Conservation (phyloP, 2,888 invertebrate genomes). For the Calameuta idolon region DNA sequence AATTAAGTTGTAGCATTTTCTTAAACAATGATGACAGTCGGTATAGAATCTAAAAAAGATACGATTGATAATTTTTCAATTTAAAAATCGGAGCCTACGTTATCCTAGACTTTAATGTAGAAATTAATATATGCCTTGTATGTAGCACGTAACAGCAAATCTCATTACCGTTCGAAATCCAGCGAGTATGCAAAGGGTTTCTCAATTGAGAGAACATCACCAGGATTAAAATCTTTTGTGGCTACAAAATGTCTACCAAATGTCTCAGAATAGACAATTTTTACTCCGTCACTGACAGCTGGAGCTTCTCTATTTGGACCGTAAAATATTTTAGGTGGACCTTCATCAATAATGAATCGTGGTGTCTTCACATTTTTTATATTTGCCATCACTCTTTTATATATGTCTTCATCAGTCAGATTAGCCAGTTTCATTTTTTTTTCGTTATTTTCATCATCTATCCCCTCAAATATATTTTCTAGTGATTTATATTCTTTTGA, state of each 20-base stretch:
- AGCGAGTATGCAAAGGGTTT: conserved; percentile 56
- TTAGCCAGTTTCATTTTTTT: conserved; percentile 28
- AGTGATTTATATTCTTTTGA: no score
- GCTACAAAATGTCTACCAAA: conserved; percentile 61
- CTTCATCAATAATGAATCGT: conserved; percentile 49
- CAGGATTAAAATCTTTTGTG: conserved; percentile 56
- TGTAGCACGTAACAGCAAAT: no score
- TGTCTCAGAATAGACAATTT: conserved; percentile 51
- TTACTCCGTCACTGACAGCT: conserved; percentile 53
- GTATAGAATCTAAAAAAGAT: conserved; percentile 54
- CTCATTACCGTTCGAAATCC: conserved; percentile 52
- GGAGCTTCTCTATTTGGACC: conserved; percentile 56
- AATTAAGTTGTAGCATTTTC: conserved; percentile 57
- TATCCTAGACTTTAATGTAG: neutral
- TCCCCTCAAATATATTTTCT: no score
- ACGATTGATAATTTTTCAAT: neutral
- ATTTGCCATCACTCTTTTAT: neutral
- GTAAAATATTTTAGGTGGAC: conserved; percentile 43
- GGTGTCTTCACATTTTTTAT: conserved; percentile 22
- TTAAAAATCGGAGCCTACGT: neutral
- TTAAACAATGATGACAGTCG: conserved; percentile 61
- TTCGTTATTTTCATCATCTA: no score
- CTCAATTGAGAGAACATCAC: conserved; percentile 57
- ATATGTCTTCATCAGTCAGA: conserved; percentile 19
- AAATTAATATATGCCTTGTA: no score